Conservation (phyloP, 2,888 invertebrate species). For the Brachypalpus laphriformis region DNA sequence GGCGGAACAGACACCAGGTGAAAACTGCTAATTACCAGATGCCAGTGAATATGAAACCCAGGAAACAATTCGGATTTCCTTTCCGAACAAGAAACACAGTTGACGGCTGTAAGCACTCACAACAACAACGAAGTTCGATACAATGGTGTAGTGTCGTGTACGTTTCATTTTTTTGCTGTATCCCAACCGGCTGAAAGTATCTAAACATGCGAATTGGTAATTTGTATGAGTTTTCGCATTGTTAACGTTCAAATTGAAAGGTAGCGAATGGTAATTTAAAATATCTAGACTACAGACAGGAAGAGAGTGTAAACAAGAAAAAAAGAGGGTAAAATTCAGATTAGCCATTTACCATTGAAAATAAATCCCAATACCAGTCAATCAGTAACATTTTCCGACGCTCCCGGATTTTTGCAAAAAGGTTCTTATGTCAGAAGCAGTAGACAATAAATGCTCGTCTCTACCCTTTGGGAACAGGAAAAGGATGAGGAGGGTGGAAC, state of each 20-base stretch:
- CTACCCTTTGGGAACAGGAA: neutral
- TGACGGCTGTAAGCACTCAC: neutral
- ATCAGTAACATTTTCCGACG: neutral
- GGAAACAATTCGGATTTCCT: conserved; percentile 52
- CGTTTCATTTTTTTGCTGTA: neutral
- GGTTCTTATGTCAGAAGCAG: conserved; percentile 7
- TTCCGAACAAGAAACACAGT: conserved; percentile 32
- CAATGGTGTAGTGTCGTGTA: conserved; percentile 35
- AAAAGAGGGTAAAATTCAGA: neutral
- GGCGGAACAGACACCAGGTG: conserved; percentile 31
- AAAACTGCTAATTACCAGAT: conserved; percentile 55
- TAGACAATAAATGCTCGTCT: neutral
- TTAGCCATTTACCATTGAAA: neutral
- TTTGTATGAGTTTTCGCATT: conserved; percentile 32
- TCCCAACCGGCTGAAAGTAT: neutral
- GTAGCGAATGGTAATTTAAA: conserved; percentile 26
- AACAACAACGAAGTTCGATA: conserved; percentile 15
- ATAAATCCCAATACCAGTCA: conserved; percentile 1
- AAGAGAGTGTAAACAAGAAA: neutral
- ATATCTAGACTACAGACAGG: neutral
- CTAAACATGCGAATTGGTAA: conserved; percentile 48
- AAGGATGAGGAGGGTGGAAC: neutral
- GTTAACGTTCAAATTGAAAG: conserved; percentile 3
- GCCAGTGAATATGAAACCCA: conserved; percentile 48
- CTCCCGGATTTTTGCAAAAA: neutral